phyloP scores from a whole-genome alignment of 2,888 invertebrate genomes.

The Andrena fulva region DNA sequence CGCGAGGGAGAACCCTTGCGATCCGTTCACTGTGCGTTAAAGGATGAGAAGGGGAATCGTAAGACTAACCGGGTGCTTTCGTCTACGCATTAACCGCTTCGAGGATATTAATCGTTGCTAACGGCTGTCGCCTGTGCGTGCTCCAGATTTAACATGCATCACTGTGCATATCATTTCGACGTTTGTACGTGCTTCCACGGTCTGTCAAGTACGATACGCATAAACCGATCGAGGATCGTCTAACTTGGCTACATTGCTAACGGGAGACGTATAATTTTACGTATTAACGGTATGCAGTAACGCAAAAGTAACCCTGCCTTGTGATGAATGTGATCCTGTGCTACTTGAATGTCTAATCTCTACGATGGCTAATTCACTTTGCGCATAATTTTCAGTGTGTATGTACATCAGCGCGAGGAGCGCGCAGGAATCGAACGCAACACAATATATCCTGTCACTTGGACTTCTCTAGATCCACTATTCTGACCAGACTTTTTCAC shows the following conservation, averaged over 20 bases:
- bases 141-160: constrained; percentile 15
- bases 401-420: neutral
- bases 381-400: constrained; percentile 27
- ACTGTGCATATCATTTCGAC: constrained; percentile 33
- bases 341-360: constrained; percentile 53
- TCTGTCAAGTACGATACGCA: neutral
- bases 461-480: neutral
- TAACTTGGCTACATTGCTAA: constrained; percentile 55
- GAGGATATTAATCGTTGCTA: constrained; percentile 22
- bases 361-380: constrained; percentile 36
- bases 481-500: constrained; percentile 24
- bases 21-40: neutral
- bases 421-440: neutral
- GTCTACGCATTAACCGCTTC: constrained; percentile 48
- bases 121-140: neutral
- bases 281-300: constrained; percentile 57
- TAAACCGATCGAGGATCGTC: constrained; percentile 41
- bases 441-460: neutral
- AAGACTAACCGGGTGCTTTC: constrained; percentile 62
- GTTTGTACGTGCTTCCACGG: neutral
- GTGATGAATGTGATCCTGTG: constrained; percentile 61
- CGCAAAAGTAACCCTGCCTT: constrained; percentile 61
- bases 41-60: constrained; percentile 14
- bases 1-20: neutral
- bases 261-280: constrained; percentile 16